Conservation (phyloP, 2,888 invertebrate species). For the Tenthredo scrophulariae region DNA sequence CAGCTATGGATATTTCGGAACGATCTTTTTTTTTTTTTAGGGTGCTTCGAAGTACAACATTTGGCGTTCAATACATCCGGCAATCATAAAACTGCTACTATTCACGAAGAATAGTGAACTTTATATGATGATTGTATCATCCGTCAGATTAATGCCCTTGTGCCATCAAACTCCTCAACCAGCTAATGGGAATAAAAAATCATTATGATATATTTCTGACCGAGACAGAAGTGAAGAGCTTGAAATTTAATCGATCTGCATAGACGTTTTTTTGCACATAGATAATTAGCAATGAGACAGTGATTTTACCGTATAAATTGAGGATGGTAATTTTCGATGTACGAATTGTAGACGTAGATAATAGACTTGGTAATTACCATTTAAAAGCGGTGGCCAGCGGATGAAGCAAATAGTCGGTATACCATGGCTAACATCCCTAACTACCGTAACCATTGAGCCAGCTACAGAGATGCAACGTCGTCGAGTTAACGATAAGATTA, state of each 20-base stretch:
- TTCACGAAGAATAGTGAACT: too few species aligned
- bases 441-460: conserved; percentile 5
- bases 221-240: not conserved
- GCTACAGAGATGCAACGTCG: conserved; percentile 26
- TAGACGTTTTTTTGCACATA: not conserved
- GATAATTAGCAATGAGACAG: not conserved
- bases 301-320: not conserved
- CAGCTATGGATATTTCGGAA: too few species aligned
- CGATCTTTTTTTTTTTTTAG: too few species aligned
- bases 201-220: not conserved
- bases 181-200: not conserved
- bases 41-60: too few species aligned
- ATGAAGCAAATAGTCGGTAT: conserved; percentile 30
- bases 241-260: not conserved
- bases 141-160: too few species aligned
- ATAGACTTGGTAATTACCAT: conserved; percentile 14
- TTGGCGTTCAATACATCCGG: too few species aligned
- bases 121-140: too few species aligned
- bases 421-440: conserved; percentile 19
- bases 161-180: too few species aligned
- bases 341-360: not conserved
- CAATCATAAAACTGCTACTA: too few species aligned
- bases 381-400: conserved; percentile 13
- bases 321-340: not conserved
- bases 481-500: conserved; percentile 39